phyloP scores from a whole-genome alignment of 2,888 invertebrate species.

The Acronicta alni region DNA sequence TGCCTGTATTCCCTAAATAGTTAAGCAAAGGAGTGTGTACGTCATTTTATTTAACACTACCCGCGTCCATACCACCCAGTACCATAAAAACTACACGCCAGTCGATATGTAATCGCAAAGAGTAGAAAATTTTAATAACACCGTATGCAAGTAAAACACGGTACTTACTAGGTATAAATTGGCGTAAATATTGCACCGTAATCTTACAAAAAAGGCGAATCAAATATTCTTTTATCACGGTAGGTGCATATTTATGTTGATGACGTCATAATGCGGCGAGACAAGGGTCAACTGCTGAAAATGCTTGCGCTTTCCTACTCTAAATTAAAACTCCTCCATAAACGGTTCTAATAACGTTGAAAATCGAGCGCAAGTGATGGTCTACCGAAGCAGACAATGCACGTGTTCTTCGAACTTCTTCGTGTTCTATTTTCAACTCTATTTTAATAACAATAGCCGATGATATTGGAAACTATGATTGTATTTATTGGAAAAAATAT shows the following conservation, averaged over 20 bases:
- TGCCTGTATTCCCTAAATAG: too few species aligned
- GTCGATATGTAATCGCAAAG: conserved; percentile 23
- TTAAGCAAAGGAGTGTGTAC: too few species aligned
- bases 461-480: too few species aligned
- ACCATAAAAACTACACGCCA: conserved; percentile 16
- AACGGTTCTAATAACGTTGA: neutral
- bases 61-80: too few species aligned
- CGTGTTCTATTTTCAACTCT: neutral
- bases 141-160: conserved; percentile 25
- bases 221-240: conserved; percentile 53
- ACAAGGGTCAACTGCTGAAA: neutral
- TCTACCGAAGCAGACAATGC: too few species aligned
- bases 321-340: neutral
- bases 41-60: too few species aligned
- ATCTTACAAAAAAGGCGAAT: conserved; percentile 35
- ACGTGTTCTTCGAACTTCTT: neutral
- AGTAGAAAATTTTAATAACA: conserved; percentile 31
- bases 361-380: neutral
- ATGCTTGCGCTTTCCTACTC: neutral
- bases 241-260: conserved; percentile 42
- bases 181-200: conserved; percentile 25
- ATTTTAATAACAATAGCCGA: neutral
- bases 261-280: conserved; percentile 22
- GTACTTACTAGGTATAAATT: conserved; percentile 45
- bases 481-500: too few species aligned